Percentiles rank a stretch among this genome's conserved stretches.
Conservation (phyloP, 1,140 invertebrate species). For the Drosophila mauritiana region DNA sequence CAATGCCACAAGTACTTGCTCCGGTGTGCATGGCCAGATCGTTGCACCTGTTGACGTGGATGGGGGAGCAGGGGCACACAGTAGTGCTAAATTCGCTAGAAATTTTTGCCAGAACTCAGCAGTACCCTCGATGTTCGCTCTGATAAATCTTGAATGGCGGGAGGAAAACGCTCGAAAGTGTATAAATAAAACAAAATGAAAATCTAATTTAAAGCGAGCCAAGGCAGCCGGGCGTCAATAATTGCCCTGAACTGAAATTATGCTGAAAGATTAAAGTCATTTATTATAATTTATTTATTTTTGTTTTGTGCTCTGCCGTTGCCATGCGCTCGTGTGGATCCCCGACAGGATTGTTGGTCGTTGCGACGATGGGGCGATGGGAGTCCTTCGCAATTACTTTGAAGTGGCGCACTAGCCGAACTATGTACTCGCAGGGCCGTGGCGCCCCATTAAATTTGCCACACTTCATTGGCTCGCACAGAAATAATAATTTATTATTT, state of each 20-base stretch:
- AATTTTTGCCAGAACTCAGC: constrained; percentile 25
- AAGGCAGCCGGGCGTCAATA: constrained; percentile 58
- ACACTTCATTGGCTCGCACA: constrained; percentile 77
- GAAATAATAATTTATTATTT: constrained; percentile 83
- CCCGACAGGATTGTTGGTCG: constrained; percentile 20
- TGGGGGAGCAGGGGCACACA: not conserved
- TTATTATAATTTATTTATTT: constrained; percentile 68
- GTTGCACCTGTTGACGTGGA: constrained; percentile 38
- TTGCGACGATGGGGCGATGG: not conserved
- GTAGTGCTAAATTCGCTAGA: constrained; percentile 24
- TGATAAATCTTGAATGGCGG: constrained; percentile 52
- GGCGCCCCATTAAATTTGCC: constrained; percentile 76
- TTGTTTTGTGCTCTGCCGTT: constrained; percentile 37
- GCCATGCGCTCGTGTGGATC: constrained; percentile 54
- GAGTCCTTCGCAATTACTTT: constrained; percentile 75
- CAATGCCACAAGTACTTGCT: constrained; percentile 22
- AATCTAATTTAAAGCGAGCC: constrained; percentile 54
- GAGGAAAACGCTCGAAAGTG: constrained; percentile 1
- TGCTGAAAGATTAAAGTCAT: constrained; percentile 73
- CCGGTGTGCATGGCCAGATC: constrained; percentile 35
- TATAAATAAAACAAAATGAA: constrained; percentile 45
- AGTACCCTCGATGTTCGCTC: constrained; percentile 44
- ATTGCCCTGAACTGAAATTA: constrained; percentile 70
- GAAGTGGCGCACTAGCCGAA: constrained; percentile 73
- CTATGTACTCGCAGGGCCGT: constrained; percentile 64